Conservation (phyloP, 2,888 invertebrate genomes). For the Dasysyrphus albostriatus region DNA sequence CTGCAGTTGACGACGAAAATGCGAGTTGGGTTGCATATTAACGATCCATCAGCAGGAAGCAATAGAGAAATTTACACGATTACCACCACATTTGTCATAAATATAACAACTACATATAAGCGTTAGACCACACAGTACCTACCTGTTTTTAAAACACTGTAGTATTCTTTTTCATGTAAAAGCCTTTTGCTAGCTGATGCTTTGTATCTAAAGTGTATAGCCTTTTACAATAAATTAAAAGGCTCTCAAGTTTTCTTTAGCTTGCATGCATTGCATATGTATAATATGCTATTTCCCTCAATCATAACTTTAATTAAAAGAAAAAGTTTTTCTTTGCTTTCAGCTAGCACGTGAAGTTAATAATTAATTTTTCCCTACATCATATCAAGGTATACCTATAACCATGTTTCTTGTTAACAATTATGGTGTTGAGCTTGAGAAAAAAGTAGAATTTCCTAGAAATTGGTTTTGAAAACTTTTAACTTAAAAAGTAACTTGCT, state of each 20-base stretch:
- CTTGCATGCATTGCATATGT: neutral
- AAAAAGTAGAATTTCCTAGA: neutral
- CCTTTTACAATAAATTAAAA: neutral
- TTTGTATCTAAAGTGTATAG: neutral
- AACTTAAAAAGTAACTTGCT: too few species aligned
- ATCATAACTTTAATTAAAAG: constrained; percentile 19
- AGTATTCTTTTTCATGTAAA: neutral
- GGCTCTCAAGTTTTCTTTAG: neutral
- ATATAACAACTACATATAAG: too few species aligned
- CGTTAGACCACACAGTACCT: neutral
- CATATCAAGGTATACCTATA: neutral
- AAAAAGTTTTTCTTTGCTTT: neutral
- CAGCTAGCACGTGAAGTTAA: constrained; percentile 2
- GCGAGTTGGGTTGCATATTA: too few species aligned
- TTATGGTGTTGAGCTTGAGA: neutral
- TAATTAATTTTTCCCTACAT: constrained; percentile 20
- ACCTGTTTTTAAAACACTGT: neutral
- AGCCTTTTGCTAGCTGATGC: neutral
- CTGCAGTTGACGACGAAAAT: too few species aligned
- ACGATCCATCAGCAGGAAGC: too few species aligned
- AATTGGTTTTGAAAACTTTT: too few species aligned
- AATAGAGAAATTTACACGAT: too few species aligned
- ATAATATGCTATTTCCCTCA: neutral
- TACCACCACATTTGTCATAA: too few species aligned
- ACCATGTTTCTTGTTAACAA: neutral